A percentile compares a stretch with the other conserved stretches of the same genome.
Conservation (phyloP, 2,113 vertebrate genomes). For the Ploceus nigricollis region DNA sequence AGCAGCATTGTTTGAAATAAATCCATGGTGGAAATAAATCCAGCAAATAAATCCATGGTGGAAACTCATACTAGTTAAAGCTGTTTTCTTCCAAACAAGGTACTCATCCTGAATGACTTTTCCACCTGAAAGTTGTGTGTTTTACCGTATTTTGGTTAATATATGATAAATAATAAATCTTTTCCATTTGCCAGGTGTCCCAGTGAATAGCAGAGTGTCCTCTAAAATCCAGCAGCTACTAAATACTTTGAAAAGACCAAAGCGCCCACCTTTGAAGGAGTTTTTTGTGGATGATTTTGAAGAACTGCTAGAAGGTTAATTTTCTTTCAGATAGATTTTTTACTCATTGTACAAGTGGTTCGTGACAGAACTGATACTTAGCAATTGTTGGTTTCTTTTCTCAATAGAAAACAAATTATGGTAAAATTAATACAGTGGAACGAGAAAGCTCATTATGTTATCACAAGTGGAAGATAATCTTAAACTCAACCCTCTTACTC, state of each 20-base stretch:
- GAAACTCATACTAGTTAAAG: background rate
- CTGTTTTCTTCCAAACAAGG: background rate
- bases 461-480: background rate
- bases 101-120: background rate
- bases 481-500: background rate
- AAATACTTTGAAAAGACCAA: slow-evolving; percentile 93
- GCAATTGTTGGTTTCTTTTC: background rate
- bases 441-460: background rate
- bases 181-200: slow-evolving; percentile 79
- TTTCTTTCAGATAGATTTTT: background rate
- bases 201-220: slow-evolving; percentile 93
- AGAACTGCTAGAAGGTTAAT: slow-evolving; percentile 90
- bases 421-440: background rate
- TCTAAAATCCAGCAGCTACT: slow-evolving; percentile 98
- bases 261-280: slow-evolving; percentile 90
- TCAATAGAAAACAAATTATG: background rate
- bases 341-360: background rate
- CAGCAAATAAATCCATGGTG: background rate
- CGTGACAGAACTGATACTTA: background rate
- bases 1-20: background rate
- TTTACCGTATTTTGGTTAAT: background rate
- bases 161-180: background rate
- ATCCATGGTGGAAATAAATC: background rate
- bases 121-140: background rate
- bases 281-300: slow-evolving; percentile 97